Base-by-base conservation (phyloP, 1,140 invertebrate genomes). In the Drosophila novamexicana region DNA sequence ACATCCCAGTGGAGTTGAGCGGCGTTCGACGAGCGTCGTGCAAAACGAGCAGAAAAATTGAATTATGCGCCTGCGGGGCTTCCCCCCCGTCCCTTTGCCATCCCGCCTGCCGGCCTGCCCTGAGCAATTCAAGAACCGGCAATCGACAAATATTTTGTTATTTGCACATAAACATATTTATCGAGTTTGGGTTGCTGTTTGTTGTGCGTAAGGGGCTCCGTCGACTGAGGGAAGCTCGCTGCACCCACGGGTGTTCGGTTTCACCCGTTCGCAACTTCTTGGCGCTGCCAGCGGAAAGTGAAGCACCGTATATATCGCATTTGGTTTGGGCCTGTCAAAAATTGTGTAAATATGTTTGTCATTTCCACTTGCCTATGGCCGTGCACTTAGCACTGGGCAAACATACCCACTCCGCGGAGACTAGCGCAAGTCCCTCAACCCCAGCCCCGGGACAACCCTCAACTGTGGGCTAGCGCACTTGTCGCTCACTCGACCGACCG, bases 271-370 rank as follows among this genome's bases (percentile, higher is more conserved):
- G 47, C 45, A 67, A 53, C 58, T 71, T 52, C 66, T 62, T 77
- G 29, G 40, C 45, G 9, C 22, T 36, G 14, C n/a, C 29, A n/a
- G n/a, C 44, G 14, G 7, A 16, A 29, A 39, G 45, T 7, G 18
- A n/a, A 18, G 52, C 12, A 56, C n/a, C 18, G 18, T 18, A 22
- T 22, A 22, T 57, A 56, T 61, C 49, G 39, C 36, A 50, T 53
- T 76, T 65, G 65, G 65, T 75, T 75, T 75, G 73, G 70, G 85
- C 77, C 90, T 90, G 90, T 91, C 90, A 91, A 90, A 91, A 91
- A 91, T 91, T 91, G 90, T 88, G 83, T 91, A 91, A 91, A 91
- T 91, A 91, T 91, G 90, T 90, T 91, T 91, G 91, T 91, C 90
- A 90, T 91, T 91, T 91, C 83, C 80, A 91, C 89, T 91, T 91